These are phyloP conservation scores for Drosophila athabasca DNA, from an alignment of 1,140 invertebrate species.

Conservation along the genomic window DNA sequence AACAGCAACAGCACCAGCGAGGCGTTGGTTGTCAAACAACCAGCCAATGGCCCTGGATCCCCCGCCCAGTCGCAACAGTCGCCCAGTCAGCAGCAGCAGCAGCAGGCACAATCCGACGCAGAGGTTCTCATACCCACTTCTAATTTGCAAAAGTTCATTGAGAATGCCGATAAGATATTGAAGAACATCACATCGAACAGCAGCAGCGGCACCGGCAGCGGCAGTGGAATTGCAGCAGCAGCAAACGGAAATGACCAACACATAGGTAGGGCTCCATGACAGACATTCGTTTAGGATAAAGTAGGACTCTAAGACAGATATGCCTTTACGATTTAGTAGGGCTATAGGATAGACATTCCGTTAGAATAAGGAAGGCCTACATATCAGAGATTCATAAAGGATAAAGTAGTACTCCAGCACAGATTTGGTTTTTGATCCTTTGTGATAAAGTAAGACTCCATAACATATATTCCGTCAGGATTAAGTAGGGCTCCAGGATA, in stretches of 20 bases:
- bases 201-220: conserved; percentile 33
- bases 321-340: background rate
- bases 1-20: conserved; percentile 55
- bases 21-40: conserved; percentile 43
- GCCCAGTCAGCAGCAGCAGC: conserved; percentile 26
- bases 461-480: too few relatives aligned
- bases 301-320: too few relatives aligned
- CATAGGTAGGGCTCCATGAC: conserved; percentile 34
- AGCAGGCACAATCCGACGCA: conserved; percentile 52
- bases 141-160: conserved; percentile 82
- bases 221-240: conserved; percentile 15
- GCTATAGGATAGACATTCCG: background rate
- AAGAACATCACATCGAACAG: conserved; percentile 76
- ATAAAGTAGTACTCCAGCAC: too few relatives aligned
- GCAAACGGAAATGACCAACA: conserved; percentile 50
- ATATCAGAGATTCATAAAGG: too few relatives aligned
- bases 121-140: conserved; percentile 80
- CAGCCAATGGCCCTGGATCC: conserved; percentile 9
- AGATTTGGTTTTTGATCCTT: too few relatives aligned
- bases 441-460: too few relatives aligned
- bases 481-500: too few relatives aligned
- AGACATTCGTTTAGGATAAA: background rate
- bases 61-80: conserved; percentile 22
- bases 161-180: conserved; percentile 82
- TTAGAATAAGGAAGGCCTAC: too few relatives aligned